Conservation (phyloP, 2,113 vertebrate species). For the Ardeotis arabs region DNA sequence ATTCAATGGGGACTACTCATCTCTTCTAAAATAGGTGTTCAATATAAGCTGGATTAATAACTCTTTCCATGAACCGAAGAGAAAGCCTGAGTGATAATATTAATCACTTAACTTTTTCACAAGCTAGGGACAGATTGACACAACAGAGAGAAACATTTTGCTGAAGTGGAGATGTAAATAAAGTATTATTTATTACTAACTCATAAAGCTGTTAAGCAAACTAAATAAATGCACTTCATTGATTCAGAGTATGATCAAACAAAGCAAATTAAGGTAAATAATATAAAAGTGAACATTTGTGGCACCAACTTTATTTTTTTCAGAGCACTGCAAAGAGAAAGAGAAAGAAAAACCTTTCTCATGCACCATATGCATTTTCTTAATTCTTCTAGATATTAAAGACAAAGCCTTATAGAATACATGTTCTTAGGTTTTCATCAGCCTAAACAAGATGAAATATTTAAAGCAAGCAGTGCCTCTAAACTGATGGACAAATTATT, state of each 20-base stretch:
- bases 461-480: background rate
- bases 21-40: background rate
- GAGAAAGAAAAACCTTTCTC: background rate
- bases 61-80: background rate
- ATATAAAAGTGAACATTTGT: background rate
- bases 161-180: background rate
- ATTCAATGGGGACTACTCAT: background rate
- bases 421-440: background rate
- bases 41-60: background rate
- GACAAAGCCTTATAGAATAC: background rate
- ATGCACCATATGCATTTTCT: background rate
- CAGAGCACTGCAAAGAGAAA: background rate
- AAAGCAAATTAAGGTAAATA: background rate
- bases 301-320: background rate
- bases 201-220: background rate
- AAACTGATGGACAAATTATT: background rate
- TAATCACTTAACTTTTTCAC: background rate
- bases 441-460: background rate
- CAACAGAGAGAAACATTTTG: background rate
- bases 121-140: background rate
- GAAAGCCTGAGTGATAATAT: background rate
- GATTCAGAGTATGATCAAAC: background rate
- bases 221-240: background rate
- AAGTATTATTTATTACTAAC: background rate
- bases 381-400: background rate